phyloP scores from a whole-genome alignment of 2,797 vertebrate species.

The Gastrophryne carolinensis region DNA sequence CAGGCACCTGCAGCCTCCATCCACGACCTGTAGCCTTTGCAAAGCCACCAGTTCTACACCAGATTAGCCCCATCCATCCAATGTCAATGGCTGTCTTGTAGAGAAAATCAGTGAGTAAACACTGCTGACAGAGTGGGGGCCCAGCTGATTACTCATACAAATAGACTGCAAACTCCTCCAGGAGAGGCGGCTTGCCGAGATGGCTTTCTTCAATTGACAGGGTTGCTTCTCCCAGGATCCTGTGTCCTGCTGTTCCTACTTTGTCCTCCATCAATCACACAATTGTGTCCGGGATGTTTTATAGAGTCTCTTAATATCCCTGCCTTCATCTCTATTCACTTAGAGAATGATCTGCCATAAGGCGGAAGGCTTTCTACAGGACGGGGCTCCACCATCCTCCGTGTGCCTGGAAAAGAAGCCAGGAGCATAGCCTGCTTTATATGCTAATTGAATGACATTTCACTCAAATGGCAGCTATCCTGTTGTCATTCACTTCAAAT shows the following conservation, averaged over 20 bases:
- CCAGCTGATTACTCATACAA: constrained; percentile 96
- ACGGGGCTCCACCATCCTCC: constrained; percentile 70
- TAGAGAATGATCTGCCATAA: constrained; percentile 87
- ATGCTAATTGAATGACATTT: constrained; percentile 68
- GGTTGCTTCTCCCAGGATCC: constrained; percentile 85
- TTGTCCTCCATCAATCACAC: constrained; percentile 99
- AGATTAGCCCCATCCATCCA: constrained; percentile 99
- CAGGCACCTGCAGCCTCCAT: constrained; percentile 78
- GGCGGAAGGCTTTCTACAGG: constrained; percentile 78
- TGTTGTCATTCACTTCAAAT: constrained; percentile 41
- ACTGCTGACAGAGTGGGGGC: constrained; percentile 91
- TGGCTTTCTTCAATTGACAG: constrained; percentile 83
- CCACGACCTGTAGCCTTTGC: constrained; percentile 92
- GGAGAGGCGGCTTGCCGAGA: constrained; percentile 83
- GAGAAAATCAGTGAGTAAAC: constrained; percentile 99
- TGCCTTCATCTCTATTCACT: constrained; percentile 97
- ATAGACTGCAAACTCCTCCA: constrained; percentile 93
- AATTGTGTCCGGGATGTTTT: constrained; percentile 97
- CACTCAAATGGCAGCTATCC: constrained; percentile 37
- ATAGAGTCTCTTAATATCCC: constrained; percentile 98
- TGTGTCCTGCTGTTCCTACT: constrained; percentile 95
- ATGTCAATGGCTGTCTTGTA: constrained; percentile 99
- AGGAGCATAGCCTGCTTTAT: constrained; percentile 64
- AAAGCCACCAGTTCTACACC: constrained; percentile 90
- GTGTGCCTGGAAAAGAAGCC: constrained; percentile 50